Evolutionary conservation across 1,140 invertebrate species (phyloP), one percentile per base, ranked within the genome.

Genomic region (Microplitis mediator): DNA sequence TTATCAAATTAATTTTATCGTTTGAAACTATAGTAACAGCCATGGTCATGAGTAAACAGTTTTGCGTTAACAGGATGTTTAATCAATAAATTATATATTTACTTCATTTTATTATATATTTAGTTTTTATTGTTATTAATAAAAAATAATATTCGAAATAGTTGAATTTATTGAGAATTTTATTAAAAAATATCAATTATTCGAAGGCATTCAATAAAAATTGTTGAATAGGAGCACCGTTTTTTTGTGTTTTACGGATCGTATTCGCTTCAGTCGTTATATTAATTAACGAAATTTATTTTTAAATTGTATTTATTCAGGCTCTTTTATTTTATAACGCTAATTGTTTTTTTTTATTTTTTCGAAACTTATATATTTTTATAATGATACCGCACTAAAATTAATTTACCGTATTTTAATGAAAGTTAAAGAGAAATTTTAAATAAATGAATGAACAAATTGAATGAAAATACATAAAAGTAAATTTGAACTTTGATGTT

Each of bases 201-300:
- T 11, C 5, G 39, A 45, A 23, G 23, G 23, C 11, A 45, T 45
- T 45, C 39, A 9, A 45, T 45, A 45, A 11, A 39, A 45, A 45
- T 45, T 45, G 11, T 45, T 45, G 39, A 45, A 45, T 45, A 45
- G 39, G 11, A 6, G 5, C 6, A 45, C 6, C 39, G 39, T 45
- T 6, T 45, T 23, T 45, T 6, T 45, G 39, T 45, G 11, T 45
- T 9, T 11, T 9, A 45, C 5, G 11, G 39, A 45, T 6, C 39
- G 39, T 45, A 45, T 6, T 45, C 34, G 69, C 31, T n/a, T 54
- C 35, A 61, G 66, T 75, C 60, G 66, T 65, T 69, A 72, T 65
- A 61, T 58, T 79, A 82, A 81, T 81, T 78, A 81, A 77, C 64
- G 63, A 45, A 45, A 45, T 45, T 45, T 45, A 45, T 11, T 45